phyloP scores from a whole-genome alignment of 2,113 vertebrate genomes.

The Seriola quinqueradiata region DNA sequence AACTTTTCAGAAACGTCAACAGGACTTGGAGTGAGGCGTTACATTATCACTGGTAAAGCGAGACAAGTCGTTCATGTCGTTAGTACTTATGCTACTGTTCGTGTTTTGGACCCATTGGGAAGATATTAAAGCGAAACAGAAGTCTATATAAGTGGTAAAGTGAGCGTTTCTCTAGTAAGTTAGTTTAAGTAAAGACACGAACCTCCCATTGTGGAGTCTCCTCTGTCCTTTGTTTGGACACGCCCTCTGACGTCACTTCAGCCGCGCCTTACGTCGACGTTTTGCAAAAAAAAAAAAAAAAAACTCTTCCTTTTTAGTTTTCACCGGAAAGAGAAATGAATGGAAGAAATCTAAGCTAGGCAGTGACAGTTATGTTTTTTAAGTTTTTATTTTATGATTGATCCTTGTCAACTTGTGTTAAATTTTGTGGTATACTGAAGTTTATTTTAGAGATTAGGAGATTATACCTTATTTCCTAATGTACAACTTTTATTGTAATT shows the following conservation, averaged over 20 bases:
- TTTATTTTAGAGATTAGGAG: neutral
- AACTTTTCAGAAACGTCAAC: conserved; percentile 54
- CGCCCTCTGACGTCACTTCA: conserved; percentile 72
- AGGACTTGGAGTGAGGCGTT: conserved; percentile 8
- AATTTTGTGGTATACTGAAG: neutral
- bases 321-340: conserved; percentile 42
- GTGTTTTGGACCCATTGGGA: accelerated
- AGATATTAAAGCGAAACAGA: neutral
- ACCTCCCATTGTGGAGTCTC: conserved; percentile 81
- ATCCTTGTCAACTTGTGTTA: no score
- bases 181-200: conserved; percentile 59
- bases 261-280: conserved; percentile 22
- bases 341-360: neutral
- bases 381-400: neutral
- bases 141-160: neutral
- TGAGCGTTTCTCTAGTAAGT: neutral
- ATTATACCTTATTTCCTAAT: neutral
- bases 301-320: neutral
- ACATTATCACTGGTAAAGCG: conserved; percentile 11
- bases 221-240: conserved; percentile 68
- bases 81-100: neutral
- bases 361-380: neutral
- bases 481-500: neutral
- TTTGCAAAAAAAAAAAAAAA: neutral
- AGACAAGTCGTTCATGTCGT: neutral